Percentiles rank a stretch among this genome's conserved stretches.
Conservation (phyloP, 1,140 invertebrate genomes). For the Lasaia peninsularis region DNA sequence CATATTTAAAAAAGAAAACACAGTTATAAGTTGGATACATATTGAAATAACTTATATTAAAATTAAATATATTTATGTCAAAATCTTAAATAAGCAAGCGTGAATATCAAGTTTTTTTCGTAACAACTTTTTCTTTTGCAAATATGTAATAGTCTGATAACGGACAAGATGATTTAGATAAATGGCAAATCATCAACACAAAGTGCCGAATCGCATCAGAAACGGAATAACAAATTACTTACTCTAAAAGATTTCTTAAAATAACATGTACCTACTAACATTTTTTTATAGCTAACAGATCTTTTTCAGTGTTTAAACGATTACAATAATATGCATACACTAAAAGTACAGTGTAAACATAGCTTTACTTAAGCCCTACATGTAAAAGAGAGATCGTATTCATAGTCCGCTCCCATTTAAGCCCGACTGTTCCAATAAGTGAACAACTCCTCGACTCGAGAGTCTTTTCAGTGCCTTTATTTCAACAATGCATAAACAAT, state of each 20-base stretch:
- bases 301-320: background rate
- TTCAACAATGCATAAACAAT: slow-evolving; percentile 11
- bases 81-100: too few relatives aligned
- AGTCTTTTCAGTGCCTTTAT: background rate
- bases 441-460: slow-evolving; percentile 31
- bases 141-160: too few relatives aligned
- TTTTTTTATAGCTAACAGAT: slow-evolving; percentile 3
- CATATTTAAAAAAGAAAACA: too few relatives aligned
- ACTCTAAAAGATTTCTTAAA: slow-evolving; percentile 4
- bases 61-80: too few relatives aligned
- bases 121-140: too few relatives aligned
- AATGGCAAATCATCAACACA: too few relatives aligned
- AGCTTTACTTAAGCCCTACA: slow-evolving; percentile 31
- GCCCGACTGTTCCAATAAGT: slow-evolving; percentile 37
- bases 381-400: slow-evolving; percentile 34
- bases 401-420: slow-evolving; percentile 51
- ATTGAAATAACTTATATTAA: too few relatives aligned
- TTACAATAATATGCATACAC: slow-evolving; percentile 5
- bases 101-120: too few relatives aligned
- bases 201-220: too few relatives aligned
- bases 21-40: too few relatives aligned
- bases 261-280: background rate
- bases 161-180: too few relatives aligned
- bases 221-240: too few relatives aligned
- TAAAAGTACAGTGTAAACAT: slow-evolving; percentile 21